Evolutionary conservation across 2,888 invertebrate genomes (phyloP), one percentile per base, ranked within the genome.

Genomic region (Sarcophaga rosellei): DNA sequence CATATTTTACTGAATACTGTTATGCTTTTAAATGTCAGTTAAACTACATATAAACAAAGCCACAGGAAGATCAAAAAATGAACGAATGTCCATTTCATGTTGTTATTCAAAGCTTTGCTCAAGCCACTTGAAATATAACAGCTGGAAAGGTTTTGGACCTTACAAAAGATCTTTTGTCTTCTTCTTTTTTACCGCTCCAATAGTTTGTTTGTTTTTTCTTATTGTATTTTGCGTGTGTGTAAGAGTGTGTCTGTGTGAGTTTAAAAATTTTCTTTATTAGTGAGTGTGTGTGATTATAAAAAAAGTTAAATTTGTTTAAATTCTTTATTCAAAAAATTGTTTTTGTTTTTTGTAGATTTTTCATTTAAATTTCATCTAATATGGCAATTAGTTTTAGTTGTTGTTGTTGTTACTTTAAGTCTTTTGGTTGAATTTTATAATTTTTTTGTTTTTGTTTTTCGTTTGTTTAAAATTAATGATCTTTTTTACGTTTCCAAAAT

Each of bases 361-460:
- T 72, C n/a, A 35, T 76, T 81, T 70, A 59, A 66, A 72, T 72
- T 82, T 77, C 69, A 62, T 68, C 66, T 86, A 84, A 86, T 86
- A 84, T 86, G 86, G 84, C 86, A 86, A 86, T 86, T 78, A 86
- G 66, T 79, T 17, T 1, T 53, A 53, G 17, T 53, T 70, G 70
- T 70, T 53, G 53, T 82, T 82, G 81, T 72, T 76, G 65, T 84
- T 81, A 75, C 21, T 59, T 72, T 72, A 86, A 86, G 86, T 86
- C 86, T 86, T 86, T n/a, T n/a, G n/a, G n/a, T n/a, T n/a, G n/a
- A n/a, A n/a, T n/a, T n/a, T n/a, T n/a, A n/a, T n/a, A n/a, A n/a
- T n/a, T n/a, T n/a, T n/a, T n/a, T n/a, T n/a, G n/a, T n/a, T n/a
- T 84, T 86, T 81, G 82, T 81, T 86, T 72, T 73, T 76, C 66